phyloP scores from a whole-genome alignment of 2,113 vertebrate genomes.

The Tonatia bakeri region DNA sequence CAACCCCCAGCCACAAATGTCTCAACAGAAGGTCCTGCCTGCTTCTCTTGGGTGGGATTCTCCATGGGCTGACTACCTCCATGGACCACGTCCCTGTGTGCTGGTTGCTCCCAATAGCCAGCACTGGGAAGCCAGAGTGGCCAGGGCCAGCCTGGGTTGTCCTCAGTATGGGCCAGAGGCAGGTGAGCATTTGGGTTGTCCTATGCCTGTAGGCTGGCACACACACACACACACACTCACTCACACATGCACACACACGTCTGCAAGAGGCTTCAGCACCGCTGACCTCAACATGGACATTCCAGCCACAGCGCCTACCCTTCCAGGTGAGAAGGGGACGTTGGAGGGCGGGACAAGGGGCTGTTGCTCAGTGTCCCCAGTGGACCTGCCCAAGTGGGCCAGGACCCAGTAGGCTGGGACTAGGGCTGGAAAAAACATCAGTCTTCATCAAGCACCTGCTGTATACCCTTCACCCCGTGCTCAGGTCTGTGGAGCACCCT shows the following conservation, averaged over 20 bases:
- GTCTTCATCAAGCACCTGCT: background rate
- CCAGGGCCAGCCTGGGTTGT: background rate
- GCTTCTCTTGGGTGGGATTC: background rate
- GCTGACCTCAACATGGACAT: rapidly evolving
- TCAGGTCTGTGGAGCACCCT: rapidly evolving
- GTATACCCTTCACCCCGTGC: background rate
- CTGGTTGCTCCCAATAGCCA: background rate
- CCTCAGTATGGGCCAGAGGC: background rate
- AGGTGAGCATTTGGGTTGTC: background rate
- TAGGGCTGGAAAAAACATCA: too few species aligned
- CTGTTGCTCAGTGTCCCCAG: background rate
- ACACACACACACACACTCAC: background rate
- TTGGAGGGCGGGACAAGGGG: background rate
- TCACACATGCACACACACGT: background rate
- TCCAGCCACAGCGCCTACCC: rapidly evolving
- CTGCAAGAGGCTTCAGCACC: background rate
- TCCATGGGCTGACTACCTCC: rapidly evolving
- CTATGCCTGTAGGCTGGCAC: background rate
- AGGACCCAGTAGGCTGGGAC: background rate
- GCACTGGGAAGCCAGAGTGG: too few species aligned
- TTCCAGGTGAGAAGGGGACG: background rate
- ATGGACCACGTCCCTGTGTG: background rate
- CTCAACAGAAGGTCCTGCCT: background rate
- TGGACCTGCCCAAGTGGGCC: background rate
- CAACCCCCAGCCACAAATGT: background rate